Base-by-base conservation (phyloP, 1,140 invertebrate species). In the Drosophila pseudoananassae region DNA sequence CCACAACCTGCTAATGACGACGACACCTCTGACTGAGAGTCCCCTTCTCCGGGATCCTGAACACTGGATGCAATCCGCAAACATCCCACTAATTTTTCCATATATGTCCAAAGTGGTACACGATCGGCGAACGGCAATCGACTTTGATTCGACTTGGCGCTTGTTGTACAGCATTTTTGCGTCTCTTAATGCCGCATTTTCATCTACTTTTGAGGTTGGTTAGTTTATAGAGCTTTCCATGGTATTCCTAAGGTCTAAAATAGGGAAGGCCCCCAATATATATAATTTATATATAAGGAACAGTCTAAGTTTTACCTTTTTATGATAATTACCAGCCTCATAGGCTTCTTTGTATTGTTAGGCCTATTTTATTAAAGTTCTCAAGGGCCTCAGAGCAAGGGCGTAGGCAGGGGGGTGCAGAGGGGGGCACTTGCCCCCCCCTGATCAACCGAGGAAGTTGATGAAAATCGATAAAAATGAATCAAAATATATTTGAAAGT, bases 81-180 rank as follows among this genome's bases (percentile, higher is more conserved):
- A 87, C 83, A 88, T 87, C 84, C 83, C 83, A 87, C 83, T 83
- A 87, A 87, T 87, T 88, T 87, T 79, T 54, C 83, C 83, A 69
- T 87, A 87, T 87, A 83, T 73, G 84, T 78, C 75, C 78, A 85
- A 75, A 87, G 82, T 81, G 77, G 81, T 82, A 78, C 77, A 83
- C 63, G 79, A 77, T 64, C 52, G 73, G 64, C 58, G 36, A 66
- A 75, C 58, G 45, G 38, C 70, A 69, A 59, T 49, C 49, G 59
- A 31, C 78, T 82, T 88, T 76, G 82, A 87, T 82, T 85, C 82
- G 33, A 88, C 84, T 88, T 88, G 83, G 83, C 83, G 84, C 84
- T 89, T 89, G 83, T 88, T 64, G 84, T 83, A 88, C 83, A 89
- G 68, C 83, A 88, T 88, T 88, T 88, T 88, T 88, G 76, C 78